phyloP scores from a whole-genome alignment of 2,797 vertebrate genomes.

The Moxostoma hubbsi region DNA sequence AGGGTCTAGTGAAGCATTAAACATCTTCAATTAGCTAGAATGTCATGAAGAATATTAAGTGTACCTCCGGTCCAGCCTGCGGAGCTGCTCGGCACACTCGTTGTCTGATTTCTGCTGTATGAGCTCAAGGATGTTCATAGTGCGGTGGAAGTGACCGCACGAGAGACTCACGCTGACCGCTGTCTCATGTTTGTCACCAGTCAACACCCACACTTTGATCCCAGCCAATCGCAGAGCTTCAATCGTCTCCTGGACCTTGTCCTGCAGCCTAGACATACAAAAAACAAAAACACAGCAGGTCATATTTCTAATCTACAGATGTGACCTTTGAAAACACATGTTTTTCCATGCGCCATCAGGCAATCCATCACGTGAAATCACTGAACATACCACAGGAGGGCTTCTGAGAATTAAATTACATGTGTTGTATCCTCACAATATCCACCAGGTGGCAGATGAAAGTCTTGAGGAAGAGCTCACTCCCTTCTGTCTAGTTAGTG shows the following conservation, averaged over 20 bases:
- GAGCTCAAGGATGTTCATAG: conserved; percentile 96
- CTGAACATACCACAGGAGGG: too few species aligned
- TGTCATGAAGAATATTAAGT: background rate
- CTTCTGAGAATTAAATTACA: too few species aligned
- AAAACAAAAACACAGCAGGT: background rate
- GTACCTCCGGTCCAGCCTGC: conserved; percentile 87
- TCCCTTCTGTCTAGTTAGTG: too few species aligned
- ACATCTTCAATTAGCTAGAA: too few species aligned
- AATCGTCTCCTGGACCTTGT: conserved; percentile 97
- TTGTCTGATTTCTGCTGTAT: conserved; percentile 90
- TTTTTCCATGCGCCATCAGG: too few species aligned
- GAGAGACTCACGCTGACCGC: conserved; percentile 96
- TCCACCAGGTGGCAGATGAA: too few species aligned
- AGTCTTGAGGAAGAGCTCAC: too few species aligned
- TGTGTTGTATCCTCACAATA: too few species aligned
- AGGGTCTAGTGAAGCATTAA: too few species aligned
- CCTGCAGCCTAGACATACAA: conserved; percentile 82
- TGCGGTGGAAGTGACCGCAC: conserved; percentile 94
- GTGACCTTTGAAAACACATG: too few species aligned
- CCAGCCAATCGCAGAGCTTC: conserved; percentile 92
- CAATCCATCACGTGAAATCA: too few species aligned
- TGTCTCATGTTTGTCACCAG: conserved; percentile 95
- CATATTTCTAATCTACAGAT: too few species aligned
- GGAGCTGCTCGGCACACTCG: conserved; percentile 90
- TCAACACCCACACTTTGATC: conserved; percentile 98